phyloP scores from a whole-genome alignment of 2,113 vertebrate species.

The Lepisosteus oculatus region DNA sequence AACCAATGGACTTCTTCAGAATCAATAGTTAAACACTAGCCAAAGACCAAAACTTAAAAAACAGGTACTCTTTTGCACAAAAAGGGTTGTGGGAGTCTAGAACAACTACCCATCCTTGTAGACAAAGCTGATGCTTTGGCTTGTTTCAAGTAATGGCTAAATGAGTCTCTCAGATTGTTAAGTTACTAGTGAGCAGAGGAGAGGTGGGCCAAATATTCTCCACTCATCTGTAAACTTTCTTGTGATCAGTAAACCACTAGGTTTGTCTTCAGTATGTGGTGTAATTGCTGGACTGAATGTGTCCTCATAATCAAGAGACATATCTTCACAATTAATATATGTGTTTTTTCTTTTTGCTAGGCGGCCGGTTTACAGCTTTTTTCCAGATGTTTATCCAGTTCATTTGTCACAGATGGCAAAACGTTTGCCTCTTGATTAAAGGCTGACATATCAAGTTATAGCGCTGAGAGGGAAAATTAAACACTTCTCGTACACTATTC shows the following conservation, averaged over 20 bases:
- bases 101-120: no score
- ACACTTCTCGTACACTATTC: slow-evolving; percentile 32
- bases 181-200: no score
- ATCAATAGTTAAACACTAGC: no score
- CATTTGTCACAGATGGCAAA: slow-evolving; percentile 45
- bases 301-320: not conserved
- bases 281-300: not conserved
- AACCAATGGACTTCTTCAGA: no score
- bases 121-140: no score
- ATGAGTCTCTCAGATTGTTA: no score
- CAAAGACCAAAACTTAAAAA: no score
- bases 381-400: slow-evolving; percentile 56
- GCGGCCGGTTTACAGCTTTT: slow-evolving; percentile 25
- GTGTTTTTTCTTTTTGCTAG: slow-evolving; percentile 8
- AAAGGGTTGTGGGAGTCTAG: no score
- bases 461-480: slow-evolving; percentile 33
- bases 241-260: slow-evolving; percentile 11
- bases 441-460: slow-evolving; percentile 34
- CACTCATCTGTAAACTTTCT: no score
- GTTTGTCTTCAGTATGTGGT: not conserved
- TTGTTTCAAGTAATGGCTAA: no score
- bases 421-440: slow-evolving; percentile 47
- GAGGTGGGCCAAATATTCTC: no score
- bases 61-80: no score
- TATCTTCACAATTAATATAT: not conserved